Percentiles rank a stretch among this genome's conserved stretches.
phyloP scores from a whole-genome alignment of 1,140 invertebrate genomes.

The Ruditapes philippinarum region DNA sequence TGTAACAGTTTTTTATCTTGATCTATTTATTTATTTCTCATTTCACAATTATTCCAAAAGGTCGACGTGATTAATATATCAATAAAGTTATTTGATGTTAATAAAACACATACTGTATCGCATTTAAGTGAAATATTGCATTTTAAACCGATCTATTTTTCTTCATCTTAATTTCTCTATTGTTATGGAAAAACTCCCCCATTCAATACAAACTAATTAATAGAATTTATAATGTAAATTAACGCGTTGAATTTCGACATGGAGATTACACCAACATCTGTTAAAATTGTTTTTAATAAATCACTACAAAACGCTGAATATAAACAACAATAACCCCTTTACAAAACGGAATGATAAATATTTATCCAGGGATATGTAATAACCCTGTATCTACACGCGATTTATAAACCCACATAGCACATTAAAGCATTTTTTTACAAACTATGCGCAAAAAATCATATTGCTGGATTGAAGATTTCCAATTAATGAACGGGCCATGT shows the following conservation, averaged over 20 bases:
- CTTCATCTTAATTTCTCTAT: neutral
- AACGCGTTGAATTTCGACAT: neutral
- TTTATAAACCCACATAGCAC: neutral
- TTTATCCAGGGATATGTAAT: neutral
- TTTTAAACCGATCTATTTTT: too few relatives aligned
- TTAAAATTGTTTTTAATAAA: slow-evolving; percentile 14
- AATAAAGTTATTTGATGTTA: too few relatives aligned
- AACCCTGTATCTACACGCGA: neutral
- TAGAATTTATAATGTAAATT: neutral
- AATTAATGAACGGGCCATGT: slow-evolving; percentile 21
- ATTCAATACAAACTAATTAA: neutral
- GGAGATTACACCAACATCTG: neutral
- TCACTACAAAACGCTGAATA: neutral
- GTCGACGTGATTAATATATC: too few relatives aligned
- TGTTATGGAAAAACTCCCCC: neutral
- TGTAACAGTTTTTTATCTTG: too few relatives aligned
- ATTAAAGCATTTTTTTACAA: neutral
- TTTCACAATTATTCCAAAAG: too few relatives aligned
- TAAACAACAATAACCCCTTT: neutral
- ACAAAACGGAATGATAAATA: slow-evolving; percentile 9
- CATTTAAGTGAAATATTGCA: too few relatives aligned
- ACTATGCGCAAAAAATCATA: neutral
- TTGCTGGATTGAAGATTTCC: neutral
- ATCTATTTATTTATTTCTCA: too few relatives aligned
- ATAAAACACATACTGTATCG: too few relatives aligned